Evolutionary conservation across 2,113 vertebrate species (phyloP), one percentile per base, ranked within the genome.

Genomic region (Chamaetylas fuelleborni): DNA sequence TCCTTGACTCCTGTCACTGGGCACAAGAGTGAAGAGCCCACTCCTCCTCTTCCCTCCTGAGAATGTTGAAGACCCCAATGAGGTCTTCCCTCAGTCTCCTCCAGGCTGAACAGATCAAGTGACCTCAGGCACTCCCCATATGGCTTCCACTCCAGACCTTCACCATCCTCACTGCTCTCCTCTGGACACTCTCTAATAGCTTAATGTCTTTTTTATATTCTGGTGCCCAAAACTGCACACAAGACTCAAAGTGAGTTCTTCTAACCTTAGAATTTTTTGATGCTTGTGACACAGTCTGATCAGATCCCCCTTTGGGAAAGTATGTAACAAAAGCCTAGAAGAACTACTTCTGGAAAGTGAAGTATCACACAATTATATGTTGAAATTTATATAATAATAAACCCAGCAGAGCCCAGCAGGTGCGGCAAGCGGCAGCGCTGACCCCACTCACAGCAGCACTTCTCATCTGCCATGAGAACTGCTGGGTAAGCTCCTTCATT

Each of bases 381-480:
- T 87, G 18, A 57, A 48, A 80, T 5, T 50, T 31, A 14, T 6
- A 19, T 12, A 72, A 57, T 20, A 36, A 80, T 14, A 69, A 60
- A 60, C 38, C 11, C 31, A 43, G 45, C 7, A 26, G 62, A 77
- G 72, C 15, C 38, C 73, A 78, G 54, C 4, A 4, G 47, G n/a
- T 24, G 8, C 54, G 61, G 45, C 3, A 9, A 60, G 33, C 2
- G 0, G 33, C 45, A 77, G 38, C 1, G 0, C 72, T 69, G 38
- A 33, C 22, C 14, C 33, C 54, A 33, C 54, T 58, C 25, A 67
- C 20, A 50, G 25, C 3, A 5, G 8, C 62, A 43, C 62, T 38
- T 43, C 33, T 23, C 23, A 23, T 38, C 0, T 28, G 19, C 54
- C 54, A 60, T 6, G 1, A n/a, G 54, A 69, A 38, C 23, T 78